Evolutionary conservation across 2,888 invertebrate species (phyloP), one percentile per base, ranked within the genome.

Genomic region (Acronicta psi): DNA sequence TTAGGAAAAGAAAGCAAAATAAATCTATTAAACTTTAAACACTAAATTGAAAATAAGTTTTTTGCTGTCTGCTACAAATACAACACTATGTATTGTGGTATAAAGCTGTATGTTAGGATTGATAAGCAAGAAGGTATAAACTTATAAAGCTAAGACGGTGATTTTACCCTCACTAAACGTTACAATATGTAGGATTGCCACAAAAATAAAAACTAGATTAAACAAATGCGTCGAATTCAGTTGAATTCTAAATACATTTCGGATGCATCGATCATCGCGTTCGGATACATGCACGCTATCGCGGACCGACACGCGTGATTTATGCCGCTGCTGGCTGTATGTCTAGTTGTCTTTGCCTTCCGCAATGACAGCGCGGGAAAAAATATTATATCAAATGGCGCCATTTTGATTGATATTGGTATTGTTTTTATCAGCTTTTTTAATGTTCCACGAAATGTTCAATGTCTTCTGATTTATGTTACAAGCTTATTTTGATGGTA

Each of bases 251-350:
- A 75, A 70, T 73, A 67, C 66, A 70, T 76, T 69, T 74, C 45
- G 57, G 55, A 64, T 56, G 71, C 79, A 78, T 78, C 79, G 61
- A 79, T 78, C 79, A 78, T 74, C 62, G 57, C 52, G 68, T 63
- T 70, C 55, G 62, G 66, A 62, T 66, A 57, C 73, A 51, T 56
- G 65, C 64, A 53, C 43, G 69, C 69, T 65, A 71, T 75, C 67
- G 67, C 42, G 52, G 52, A 38, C 52, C 68, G 71, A 55, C 78
- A 62, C 49, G 50, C 60, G 51, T 76, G 79, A 77, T 77, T 77
- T 77, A 77, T 77, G 69, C 55, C 38, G 41, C 62, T 58, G 64
- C 62, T 58, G 64, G 59, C 59, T 69, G 62, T 59, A 65, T 31
- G 66, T 69, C 55, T 51, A 61, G 65, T 61, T 77, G 75, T 71